Conservation (phyloP, 2,888 invertebrate species). For the Marronus borbonicus region DNA sequence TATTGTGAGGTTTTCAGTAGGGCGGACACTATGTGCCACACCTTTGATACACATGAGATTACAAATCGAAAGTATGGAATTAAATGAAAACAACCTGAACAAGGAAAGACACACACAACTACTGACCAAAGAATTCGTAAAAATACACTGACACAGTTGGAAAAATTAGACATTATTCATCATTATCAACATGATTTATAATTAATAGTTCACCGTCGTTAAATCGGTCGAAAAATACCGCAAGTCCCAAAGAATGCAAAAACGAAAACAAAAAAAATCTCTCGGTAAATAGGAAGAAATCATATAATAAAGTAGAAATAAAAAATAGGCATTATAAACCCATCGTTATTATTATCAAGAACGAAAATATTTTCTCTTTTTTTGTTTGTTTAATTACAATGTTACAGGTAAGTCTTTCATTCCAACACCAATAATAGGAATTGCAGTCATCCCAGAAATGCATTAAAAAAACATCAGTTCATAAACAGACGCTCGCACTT, state of each 20-base stretch:
- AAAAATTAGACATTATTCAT: conserved; percentile 45
- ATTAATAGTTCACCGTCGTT: conserved; percentile 49
- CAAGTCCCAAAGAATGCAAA: conserved; percentile 57
- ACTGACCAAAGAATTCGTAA: conserved; percentile 68
- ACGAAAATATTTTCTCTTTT: conserved; percentile 50
- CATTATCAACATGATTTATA: conserved; percentile 57
- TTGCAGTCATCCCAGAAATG: conserved; percentile 64
- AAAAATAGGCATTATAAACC: not conserved
- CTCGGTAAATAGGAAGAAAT: conserved; percentile 9
- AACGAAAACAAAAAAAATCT: conserved; percentile 33
- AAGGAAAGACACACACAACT: conserved; percentile 68
- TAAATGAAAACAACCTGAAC: conserved; percentile 64
- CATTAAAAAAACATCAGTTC: conserved; percentile 58
- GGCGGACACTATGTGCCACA: conserved; percentile 60
- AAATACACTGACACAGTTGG: conserved; percentile 67
- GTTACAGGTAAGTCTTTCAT: conserved; percentile 68
- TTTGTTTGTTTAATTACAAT: conserved; percentile 63
- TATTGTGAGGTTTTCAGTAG: conserved; percentile 67
- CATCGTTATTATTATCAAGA: conserved; percentile 19
- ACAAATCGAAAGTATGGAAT: conserved; percentile 60
- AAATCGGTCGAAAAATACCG: conserved; percentile 63
- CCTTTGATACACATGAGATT: conserved; percentile 63
- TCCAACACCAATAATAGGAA: conserved; percentile 69
- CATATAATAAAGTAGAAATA: conserved; percentile 22
- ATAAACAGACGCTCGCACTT: conserved; percentile 53